Conservation (phyloP, 2,888 invertebrate species). For the Tenthredo amoena region DNA sequence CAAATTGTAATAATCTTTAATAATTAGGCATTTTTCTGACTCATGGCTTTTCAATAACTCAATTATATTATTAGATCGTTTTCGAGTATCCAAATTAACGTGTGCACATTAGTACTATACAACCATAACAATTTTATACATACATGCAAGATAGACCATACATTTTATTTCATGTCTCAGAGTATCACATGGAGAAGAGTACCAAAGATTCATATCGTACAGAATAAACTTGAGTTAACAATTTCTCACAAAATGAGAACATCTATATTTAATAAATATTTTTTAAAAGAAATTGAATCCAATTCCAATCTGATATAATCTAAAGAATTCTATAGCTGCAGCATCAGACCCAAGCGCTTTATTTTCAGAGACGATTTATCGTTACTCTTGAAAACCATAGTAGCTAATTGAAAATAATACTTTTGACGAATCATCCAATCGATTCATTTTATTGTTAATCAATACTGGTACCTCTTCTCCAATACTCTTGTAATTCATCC, state of each 20-base stretch:
- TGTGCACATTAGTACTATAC: constrained; percentile 44
- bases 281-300: background rate
- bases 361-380: background rate
- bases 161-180: background rate
- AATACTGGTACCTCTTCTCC: constrained; percentile 22
- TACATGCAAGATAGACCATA: constrained; percentile 9
- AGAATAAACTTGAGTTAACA: background rate
- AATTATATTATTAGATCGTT: constrained; percentile 22
- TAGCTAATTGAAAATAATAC: background rate
- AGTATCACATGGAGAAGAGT: constrained; percentile 33
- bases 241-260: background rate
- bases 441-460: background rate
- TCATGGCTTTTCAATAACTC: constrained; percentile 36
- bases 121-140: constrained; percentile 34
- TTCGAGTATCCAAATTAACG: constrained; percentile 40
- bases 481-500: constrained; percentile 13
- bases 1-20: constrained; percentile 53
- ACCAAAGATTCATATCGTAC: background rate
- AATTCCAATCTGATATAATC: background rate
- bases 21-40: constrained; percentile 49
- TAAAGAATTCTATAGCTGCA: background rate
- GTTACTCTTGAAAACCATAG: background rate
- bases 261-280: background rate
- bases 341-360: background rate
- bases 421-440: background rate